phyloP scores from a whole-genome alignment of 2,113 vertebrate genomes.

The Emydura subglobosa region DNA sequence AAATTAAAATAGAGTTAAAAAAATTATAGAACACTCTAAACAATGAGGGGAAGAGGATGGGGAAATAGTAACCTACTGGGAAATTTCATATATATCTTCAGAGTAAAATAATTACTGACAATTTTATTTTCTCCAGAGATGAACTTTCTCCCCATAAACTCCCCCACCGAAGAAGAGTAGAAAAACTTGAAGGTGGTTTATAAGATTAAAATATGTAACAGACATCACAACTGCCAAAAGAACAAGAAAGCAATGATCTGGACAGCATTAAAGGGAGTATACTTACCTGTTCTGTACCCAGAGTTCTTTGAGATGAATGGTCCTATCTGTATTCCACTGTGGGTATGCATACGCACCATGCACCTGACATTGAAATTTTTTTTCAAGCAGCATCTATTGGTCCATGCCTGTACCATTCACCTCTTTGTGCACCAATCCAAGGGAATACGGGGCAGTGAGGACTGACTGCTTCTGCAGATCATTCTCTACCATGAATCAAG shows the following conservation, averaged over 20 bases:
- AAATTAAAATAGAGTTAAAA: not conserved
- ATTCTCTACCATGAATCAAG: no score
- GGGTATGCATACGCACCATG: no score
- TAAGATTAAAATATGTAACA: not conserved
- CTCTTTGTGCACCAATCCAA: no score
- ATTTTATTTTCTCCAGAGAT: not conserved
- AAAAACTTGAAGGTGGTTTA: not conserved
- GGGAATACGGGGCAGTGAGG: no score
- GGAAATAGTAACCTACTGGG: not conserved
- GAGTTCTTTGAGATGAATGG: no score
- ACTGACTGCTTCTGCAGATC: no score
- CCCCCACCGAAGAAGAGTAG: not conserved
- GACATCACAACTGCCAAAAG: not conserved
- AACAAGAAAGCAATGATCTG: not conserved
- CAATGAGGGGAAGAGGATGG: not conserved
- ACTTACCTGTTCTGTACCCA: no score
- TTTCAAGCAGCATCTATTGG: no score
- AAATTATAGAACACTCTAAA: not conserved
- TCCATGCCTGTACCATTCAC: no score
- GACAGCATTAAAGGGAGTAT: not conserved
- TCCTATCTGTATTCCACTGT: no score
- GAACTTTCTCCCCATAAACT: not conserved
- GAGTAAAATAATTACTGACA: not conserved
- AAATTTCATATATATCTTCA: not conserved
- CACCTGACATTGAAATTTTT: no score